Percentiles rank a stretch among this genome's conserved stretches.
Conservation (phyloP, 2,888 invertebrate genomes). For the Clivina fossor region DNA sequence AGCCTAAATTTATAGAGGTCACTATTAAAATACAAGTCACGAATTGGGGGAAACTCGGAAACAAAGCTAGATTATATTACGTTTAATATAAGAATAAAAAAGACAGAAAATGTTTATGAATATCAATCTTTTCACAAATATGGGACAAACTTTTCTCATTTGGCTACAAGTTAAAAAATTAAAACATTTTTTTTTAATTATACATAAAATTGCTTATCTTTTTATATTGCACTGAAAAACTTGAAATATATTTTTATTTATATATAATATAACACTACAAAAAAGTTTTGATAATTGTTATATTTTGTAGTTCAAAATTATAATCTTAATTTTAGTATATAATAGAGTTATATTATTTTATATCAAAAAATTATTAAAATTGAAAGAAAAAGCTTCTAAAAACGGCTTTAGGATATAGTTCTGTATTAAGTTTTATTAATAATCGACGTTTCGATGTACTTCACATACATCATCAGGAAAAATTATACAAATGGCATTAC, state of each 20-base stretch:
- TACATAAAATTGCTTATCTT: not conserved
- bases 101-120: conserved; percentile 10
- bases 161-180: not conserved
- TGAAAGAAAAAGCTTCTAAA: too few relatives aligned
- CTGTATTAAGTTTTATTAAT: too few relatives aligned
- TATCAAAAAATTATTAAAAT: too few relatives aligned
- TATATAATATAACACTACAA: not conserved
- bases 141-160: conserved; percentile 28
- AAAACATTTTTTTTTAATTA: too few relatives aligned
- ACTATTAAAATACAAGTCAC: conserved; percentile 13
- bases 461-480: too few relatives aligned
- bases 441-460: too few relatives aligned
- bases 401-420: too few relatives aligned
- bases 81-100: not conserved
- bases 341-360: too few relatives aligned
- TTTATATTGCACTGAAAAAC: not conserved
- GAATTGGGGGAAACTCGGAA: conserved; percentile 13
- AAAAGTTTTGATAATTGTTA: not conserved
- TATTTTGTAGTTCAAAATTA: not conserved
- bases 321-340: too few relatives aligned
- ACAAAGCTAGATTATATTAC: conserved; percentile 4
- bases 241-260: not conserved
- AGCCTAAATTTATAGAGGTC: conserved; percentile 25
- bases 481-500: too few relatives aligned
- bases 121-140: conserved; percentile 4